Base-by-base conservation (phyloP, 2,113 vertebrate species). In the Willisornis vidua region DNA sequence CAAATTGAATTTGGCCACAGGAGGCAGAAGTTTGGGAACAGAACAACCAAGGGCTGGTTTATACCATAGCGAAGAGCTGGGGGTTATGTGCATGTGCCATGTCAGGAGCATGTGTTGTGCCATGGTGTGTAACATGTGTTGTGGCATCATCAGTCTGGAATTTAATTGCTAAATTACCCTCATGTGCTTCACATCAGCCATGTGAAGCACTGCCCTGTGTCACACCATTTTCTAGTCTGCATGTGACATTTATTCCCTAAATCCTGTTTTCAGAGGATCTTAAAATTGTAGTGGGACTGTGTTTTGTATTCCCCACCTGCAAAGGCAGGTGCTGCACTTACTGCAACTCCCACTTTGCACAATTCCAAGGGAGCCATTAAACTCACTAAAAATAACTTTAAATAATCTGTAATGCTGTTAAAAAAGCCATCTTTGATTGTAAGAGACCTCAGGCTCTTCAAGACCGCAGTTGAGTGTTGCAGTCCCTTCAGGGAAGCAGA, bases 31-130 rank as follows among this genome's bases (percentile, higher is more conserved):
- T 86, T 87, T 48, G 46, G 66, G 54, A 63, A 37, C 24, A 46
- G 65, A 92, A 23, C 48, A 67, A 39, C n/a, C 37, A 26, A 65
- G 58, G 76, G 29, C 41, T 86, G 72, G 14, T 52, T 77, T 54
- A 9, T 45, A 19, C n/a, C 23, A 1, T 33, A 43, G 39, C 15
- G 68, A 55, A 74, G 39, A 45, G 31, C 28, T n/a, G 51, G 29
- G 23, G 11, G 0, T 41, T 55, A 19, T 20, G 14, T 28, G 55
- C 2, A 1, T 61, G 58, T 31, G 71, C 46, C 0, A 0, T 55
- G 72, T 58, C 59, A 66, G 75, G 63, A 92, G 43, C 2, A 0
- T 19, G 51, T 19, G n/a, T 49, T 62, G 14, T 12, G 25, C 48
- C 14, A 0, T 24, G 25, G 68, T 33, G 43, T 66, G 51, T n/a